Conservation (phyloP, 1,140 invertebrate genomes). For the Triops longicaudatus region DNA sequence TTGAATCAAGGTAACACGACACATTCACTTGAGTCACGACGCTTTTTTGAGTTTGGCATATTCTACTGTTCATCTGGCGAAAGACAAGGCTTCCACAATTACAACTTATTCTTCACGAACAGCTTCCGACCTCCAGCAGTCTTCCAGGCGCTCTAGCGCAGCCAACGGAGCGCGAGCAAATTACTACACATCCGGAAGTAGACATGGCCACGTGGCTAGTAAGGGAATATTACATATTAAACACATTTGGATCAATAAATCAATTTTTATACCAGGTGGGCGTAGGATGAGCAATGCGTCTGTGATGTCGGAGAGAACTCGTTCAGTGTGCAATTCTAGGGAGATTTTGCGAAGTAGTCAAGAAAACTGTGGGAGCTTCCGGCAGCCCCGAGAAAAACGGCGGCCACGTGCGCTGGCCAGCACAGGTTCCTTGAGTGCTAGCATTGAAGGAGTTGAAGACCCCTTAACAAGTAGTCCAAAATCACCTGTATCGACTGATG, state of each 20-base stretch:
- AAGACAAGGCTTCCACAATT: too few species aligned
- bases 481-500: not conserved
- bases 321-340: not conserved
- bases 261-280: not conserved
- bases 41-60: not conserved
- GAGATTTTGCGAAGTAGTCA: not conserved
- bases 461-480: not conserved
- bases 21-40: not conserved
- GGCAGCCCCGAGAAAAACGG: not conserved
- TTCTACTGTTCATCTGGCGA: too few species aligned
- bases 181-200: not conserved
- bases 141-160: not conserved
- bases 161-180: not conserved
- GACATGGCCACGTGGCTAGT: not conserved
- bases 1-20: not conserved
- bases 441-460: conserved; percentile 1
- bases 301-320: not conserved
- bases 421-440: not conserved
- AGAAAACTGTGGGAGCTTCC: conserved; percentile 6
- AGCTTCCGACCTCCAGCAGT: conserved; percentile 4
- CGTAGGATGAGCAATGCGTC: not conserved
- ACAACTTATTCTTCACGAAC: not conserved
- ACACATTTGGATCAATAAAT: not conserved
- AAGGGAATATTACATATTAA: not conserved
- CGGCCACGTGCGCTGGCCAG: not conserved